Conservation (phyloP, 2,113 vertebrate genomes). For the Pseudolaguvia tuberculata region DNA sequence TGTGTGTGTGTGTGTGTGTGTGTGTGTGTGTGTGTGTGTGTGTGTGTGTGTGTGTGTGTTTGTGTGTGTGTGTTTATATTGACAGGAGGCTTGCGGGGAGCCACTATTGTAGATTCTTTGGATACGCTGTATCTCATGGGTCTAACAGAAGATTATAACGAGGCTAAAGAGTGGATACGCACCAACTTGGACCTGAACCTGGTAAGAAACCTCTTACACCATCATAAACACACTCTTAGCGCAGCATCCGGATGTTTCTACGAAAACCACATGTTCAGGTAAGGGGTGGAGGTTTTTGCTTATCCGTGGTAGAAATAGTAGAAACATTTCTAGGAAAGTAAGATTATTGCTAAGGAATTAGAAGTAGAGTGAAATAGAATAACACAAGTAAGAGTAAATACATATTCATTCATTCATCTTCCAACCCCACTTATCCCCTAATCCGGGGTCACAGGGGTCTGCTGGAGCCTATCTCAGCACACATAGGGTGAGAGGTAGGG, state of each 20-base stretch:
- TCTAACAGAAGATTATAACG: constrained; percentile 86
- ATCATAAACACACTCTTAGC: not conserved
- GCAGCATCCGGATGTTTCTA: not conserved
- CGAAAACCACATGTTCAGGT: not conserved
- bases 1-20: too few species aligned
- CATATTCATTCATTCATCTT: too few species aligned
- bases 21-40: not conserved
- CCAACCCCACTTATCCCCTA: too few species aligned
- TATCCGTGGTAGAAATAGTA: too few species aligned
- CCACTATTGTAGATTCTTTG: constrained; percentile 88
- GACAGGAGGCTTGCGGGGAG: constrained; percentile 88
- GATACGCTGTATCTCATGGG: constrained; percentile 97
- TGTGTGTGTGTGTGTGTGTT: constrained; percentile 8
- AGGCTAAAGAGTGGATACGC: constrained; percentile 90
- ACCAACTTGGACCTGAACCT: constrained; percentile 86
- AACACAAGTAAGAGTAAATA: too few species aligned
- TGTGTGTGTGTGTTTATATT: constrained; percentile 46
- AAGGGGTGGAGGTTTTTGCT: not conserved
- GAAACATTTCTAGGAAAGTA: too few species aligned
- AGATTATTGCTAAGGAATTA: too few species aligned
- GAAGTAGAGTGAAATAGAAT: too few species aligned
- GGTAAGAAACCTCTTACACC: constrained; percentile 68
- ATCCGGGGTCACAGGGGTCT: too few species aligned
- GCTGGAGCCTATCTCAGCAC: too few species aligned
- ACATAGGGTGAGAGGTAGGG: too few species aligned